These are phyloP conservation scores for Sarcophaga subvicina DNA, from an alignment of 2,888 invertebrate genomes.

Conservation along the genomic window DNA sequence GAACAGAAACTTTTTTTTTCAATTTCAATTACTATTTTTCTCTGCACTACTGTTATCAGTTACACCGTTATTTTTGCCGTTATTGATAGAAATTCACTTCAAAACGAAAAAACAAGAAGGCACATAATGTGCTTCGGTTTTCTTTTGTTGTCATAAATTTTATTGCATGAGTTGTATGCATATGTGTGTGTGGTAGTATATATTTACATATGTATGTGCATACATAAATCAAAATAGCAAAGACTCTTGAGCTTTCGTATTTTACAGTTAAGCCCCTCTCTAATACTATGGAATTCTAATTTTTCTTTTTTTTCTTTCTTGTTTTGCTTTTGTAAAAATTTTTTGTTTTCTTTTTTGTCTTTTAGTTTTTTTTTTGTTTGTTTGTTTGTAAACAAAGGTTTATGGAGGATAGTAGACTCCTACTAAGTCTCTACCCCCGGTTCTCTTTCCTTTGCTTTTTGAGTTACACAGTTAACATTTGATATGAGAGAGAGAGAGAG, in stretches of 20 bases:
- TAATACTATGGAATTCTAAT: constrained; percentile 47
- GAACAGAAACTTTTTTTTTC: neutral
- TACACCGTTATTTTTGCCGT: constrained; percentile 6
- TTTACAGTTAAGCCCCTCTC: constrained; percentile 65
- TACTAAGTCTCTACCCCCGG: neutral
- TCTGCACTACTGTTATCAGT: neutral
- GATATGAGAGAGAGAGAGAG: too few relatives aligned
- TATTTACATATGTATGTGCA: constrained; percentile 5
- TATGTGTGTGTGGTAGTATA: neutral
- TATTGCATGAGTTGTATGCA: constrained; percentile 49
- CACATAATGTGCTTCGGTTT: constrained; percentile 39
- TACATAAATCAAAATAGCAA: constrained; percentile 67
- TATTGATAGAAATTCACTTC: constrained; percentile 38
- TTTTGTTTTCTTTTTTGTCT: constrained; percentile 21
- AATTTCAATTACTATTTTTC: neutral
- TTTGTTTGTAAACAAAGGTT: constrained; percentile 55
- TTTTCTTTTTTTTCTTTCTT: neutral
- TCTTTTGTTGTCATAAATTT: constrained; percentile 41
- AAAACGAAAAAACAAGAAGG: constrained; percentile 29
- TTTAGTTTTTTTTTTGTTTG: neutral
- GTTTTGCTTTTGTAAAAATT: constrained; percentile 17
- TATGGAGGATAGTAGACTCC: constrained; percentile 2
- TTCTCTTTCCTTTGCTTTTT: neutral
- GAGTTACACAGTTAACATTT: too few relatives aligned
- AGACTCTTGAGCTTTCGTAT: constrained; percentile 64